Base-by-base conservation (phyloP, 2,797 vertebrate genomes). In the Parauchenoglanis ngamensis region DNA sequence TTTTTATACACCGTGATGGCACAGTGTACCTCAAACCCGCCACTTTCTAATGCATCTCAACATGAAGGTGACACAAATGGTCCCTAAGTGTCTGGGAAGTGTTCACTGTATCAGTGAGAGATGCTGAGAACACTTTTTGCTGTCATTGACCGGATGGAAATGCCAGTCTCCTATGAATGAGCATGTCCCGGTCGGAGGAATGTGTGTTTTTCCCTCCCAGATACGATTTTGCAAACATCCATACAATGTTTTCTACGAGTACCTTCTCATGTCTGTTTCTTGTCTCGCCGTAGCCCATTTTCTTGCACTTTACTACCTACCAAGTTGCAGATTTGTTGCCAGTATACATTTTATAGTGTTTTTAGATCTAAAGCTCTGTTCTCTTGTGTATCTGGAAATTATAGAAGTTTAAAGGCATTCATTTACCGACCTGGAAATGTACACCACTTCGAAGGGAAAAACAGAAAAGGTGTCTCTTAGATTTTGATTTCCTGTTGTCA, bases 1-100 rank as follows among this genome's bases (percentile, higher is more conserved):
- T 83, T 87, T 87, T 87, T 87, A 56, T 31, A 65, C 85, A 31
- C 68, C n/a, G n/a, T 75, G 31, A 76, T 6, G 46, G 2, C 63
- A 77, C 25, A 46, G 13, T 57, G 52, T 49, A 44, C 25, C 35
- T 84, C 49, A 23, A 59, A 77, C 35, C n/a, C 7, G 5, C 17
- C 52, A 67, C 59, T 67, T 59, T 72, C 40, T 77, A 31, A 57
- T 25, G 70, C 31, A 31, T 83, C 23, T 40, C 15, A 54, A 76
- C 49, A 67, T 44, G 67, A 65, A 73, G 46, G 85, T 86, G 78
- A 87, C 40, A 25, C n/a, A 44, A 56, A 59, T 70, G 52, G 40
- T 76, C 80, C 23, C 8, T 70, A 56, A 52, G 31, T 68, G 56
- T 61, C 56, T 78, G 31, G 57, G 7, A 61, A 15, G 57, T 61